Conservation (phyloP, 2,888 invertebrate species). For the Ennomos erosarius region DNA sequence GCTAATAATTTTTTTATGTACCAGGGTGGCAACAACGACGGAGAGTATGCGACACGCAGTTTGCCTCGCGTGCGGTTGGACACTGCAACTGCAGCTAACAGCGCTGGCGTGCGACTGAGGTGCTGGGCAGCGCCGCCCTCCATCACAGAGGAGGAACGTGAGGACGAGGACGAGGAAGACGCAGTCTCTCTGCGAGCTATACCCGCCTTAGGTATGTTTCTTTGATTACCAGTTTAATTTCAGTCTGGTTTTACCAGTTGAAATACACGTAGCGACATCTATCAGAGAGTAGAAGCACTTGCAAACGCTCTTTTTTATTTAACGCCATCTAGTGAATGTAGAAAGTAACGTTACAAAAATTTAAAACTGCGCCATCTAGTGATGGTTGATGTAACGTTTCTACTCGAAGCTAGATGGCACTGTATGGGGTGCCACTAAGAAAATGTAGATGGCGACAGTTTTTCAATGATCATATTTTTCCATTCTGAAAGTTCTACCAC, state of each 20-base stretch:
- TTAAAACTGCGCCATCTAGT: conserved; percentile 5
- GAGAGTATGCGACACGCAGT: conserved; percentile 74
- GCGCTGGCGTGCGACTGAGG: conserved; percentile 86
- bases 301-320: background rate
- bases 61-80: conserved; percentile 89
- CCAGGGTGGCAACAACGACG: conserved; percentile 72
- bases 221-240: background rate
- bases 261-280: conserved; percentile 53
- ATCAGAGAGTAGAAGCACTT: conserved; percentile 31
- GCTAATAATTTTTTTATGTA: conserved; percentile 7
- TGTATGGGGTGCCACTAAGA: background rate
- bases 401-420: conserved; percentile 54
- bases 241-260: background rate
- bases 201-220: conserved; percentile 84
- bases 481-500: too few species aligned
- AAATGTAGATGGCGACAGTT: conserved; percentile 41
- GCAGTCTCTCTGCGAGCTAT: conserved; percentile 88
- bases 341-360: too few species aligned
- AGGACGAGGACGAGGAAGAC: conserved; percentile 86
- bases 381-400: conserved; percentile 4
- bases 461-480: background rate
- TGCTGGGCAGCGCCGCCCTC: conserved; percentile 88
- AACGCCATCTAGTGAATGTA: conserved; percentile 31
- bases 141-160: conserved; percentile 88
- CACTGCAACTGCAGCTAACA: conserved; percentile 86